Evolutionary conservation across 2,888 invertebrate genomes (phyloP), one percentile per base, ranked within the genome.

Genomic region (Calameuta filiformis): DNA sequence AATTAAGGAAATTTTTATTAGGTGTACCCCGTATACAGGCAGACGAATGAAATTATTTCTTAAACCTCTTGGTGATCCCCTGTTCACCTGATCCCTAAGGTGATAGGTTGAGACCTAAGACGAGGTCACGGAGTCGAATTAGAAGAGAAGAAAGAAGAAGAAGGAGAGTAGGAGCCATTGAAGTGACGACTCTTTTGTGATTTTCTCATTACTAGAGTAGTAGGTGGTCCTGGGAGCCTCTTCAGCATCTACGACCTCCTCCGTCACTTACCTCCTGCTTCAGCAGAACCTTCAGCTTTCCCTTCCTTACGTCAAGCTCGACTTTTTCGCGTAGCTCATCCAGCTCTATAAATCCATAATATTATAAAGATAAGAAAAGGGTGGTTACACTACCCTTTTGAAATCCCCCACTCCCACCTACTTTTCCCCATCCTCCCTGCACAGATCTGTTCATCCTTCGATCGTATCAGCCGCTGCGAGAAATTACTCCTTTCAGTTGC

Each of bases 131-230:
- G 56, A 56, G 56, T 15, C 56, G 23, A 56, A 56, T 56, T 9
- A 56, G 56, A 56, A 56, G 56, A 56, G 56, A 15, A 73, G n/a
- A 1, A 73, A 23, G n/a, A 23, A 75, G 30, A 68, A 35, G 68
- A 71, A 56, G 68, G 33, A 30, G 68, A 71, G n/a, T 3, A 56
- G n/a, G 37, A 76, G 56, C 76, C 81, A 83, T 83, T 83, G 78
- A 83, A 78, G 76, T 79, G 80, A 81, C 81, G 75, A 75, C 81
- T 73, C 83, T 83, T 85, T 86, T 86, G 83, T 84, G 84, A 84
- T 87, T 84, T 86, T 85, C 84, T 85, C 85, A 83, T 85, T 83
- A 85, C 81, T 81, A 79, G 79, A 84, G 80, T 84, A 83, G 83
- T 82, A 83, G 75, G 79, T 81, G 56, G 56, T 56, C 56, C 56